phyloP scores from a whole-genome alignment of 2,888 invertebrate species.

The Dicyrtomina minuta region DNA sequence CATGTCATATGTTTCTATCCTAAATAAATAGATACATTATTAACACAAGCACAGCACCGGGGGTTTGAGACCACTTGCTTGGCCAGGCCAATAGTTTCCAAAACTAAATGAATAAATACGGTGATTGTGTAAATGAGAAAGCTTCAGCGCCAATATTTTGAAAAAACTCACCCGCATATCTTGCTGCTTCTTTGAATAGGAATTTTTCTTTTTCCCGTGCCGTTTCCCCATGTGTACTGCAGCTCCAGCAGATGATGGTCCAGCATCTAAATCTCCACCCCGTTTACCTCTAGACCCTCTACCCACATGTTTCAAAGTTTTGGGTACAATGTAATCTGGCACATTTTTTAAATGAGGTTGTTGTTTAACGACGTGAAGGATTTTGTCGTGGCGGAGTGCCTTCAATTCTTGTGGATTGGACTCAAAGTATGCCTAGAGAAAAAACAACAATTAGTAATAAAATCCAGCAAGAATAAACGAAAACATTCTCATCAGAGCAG shows the following conservation, averaged over 20 bases:
- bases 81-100: too few species aligned
- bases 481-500: not conserved
- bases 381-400: slow-evolving; percentile 80
- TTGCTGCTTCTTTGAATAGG: slow-evolving; percentile 31
- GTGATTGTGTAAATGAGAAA: too few species aligned
- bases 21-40: too few species aligned
- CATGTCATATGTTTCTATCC: not conserved
- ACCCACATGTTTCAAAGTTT: slow-evolving; percentile 69
- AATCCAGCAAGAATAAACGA: not conserved
- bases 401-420: slow-evolving; percentile 86
- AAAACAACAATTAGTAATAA: not conserved
- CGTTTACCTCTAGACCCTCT: slow-evolving; percentile 43
- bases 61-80: too few species aligned
- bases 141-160: too few species aligned
- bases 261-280: slow-evolving; percentile 47
- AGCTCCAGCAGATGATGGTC: not conserved
- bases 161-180: slow-evolving; percentile 22
- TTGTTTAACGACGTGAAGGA: slow-evolving; percentile 77
- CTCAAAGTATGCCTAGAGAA: slow-evolving; percentile 77
- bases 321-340: slow-evolving; percentile 87
- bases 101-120: not conserved
- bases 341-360: slow-evolving; percentile 86
- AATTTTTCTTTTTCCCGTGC: slow-evolving; percentile 20
- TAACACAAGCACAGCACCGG: too few species aligned
- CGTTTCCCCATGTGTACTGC: not conserved